Base-by-base conservation (phyloP, 2,797 vertebrate species). In the Menidia menidia region DNA sequence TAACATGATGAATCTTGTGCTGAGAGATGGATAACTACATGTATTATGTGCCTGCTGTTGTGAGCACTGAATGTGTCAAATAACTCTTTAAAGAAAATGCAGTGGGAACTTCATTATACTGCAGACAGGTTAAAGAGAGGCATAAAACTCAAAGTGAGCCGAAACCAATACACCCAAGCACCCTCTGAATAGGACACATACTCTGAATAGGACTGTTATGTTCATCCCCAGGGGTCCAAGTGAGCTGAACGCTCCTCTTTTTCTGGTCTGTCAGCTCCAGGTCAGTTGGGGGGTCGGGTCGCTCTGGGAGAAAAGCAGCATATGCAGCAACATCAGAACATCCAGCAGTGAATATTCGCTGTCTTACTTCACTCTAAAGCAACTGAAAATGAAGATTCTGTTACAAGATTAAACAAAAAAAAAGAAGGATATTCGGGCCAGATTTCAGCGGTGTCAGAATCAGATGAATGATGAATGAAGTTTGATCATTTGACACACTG, bases 211-310 rank as follows among this genome's bases (percentile, higher is more conserved):
- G 96, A 76, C 96, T 98, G 87, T 97, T 97, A 80, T 99, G 96
- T 67, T 99, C 97, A 16, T 97, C 94, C 72, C 98, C 97, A 16
- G 97, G 96, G 44, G 92, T 94, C 98, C 98, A 99, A 0, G 97
- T 96, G 58, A 99, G 95, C 64, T 95, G 94, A 71, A 98, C 74
- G 12, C 96, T 98, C 88, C 94, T 96, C 85, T 95, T 95, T 41
- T 92, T 93, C 59, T 91, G 93, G 91, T 95, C 96, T 0, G 97
- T 98, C 86, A 99, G 74, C 88, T 99, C 97, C 73, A 99, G 95
- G 90, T 99, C 97, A 78, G 95, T 96, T 0, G 98, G 97, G 54
- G 96, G 92, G 82, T 97, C 95, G 3, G 98, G 98, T 68, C 88
- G 92, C 89, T 96, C 98, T 99, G 73, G 7, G 77, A 90, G 82